Evolutionary conservation across 2,888 invertebrate genomes (phyloP), one percentile per base, ranked within the genome.

Genomic region (Drosophila kanekoi): DNA sequence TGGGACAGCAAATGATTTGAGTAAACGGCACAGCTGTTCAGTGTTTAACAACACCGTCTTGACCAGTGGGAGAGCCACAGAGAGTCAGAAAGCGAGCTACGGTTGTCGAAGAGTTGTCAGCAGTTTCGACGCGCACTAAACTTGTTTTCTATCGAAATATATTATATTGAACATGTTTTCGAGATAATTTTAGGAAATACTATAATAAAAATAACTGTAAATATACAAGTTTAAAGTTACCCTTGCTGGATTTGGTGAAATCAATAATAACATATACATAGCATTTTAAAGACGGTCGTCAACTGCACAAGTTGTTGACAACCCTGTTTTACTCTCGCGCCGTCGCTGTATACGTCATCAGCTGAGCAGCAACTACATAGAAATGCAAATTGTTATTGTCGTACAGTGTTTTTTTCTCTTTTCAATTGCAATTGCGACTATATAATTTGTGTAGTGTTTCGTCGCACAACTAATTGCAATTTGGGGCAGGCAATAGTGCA

Each of bases 291-390:
- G 4, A 0, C 2, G 35, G 47, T 13, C 0, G 1, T 8, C 1
- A 0, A n/a, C 3, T 23, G 1, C 4, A 13, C 41, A 8, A 11
- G 11, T 1, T 33, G 43, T 38, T 76, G 86, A 37, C 87, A 83
- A 73, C 86, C 65, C 82, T 82, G 51, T 16, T 18, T 23, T 10
- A 4, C 64, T 64, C 79, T 66, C 61, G 76, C 87, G 84, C 70
- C 81, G 81, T 47, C 84, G 81, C 86, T 72, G 75, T 53, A 63
- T 72, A 87, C 87, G 82, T 87, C 83, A 85, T 87, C 83, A 87
- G 83, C 87, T 87, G 83, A 59, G 70, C 71, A 38, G 37, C 58
- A 41, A 59, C 48, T 56, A 60, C 41, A 62, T 37, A 43, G 62
- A 71, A 28, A 38, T 28, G 68, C 52, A 23, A 37, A 54, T 74